Base-by-base conservation (phyloP, 2,113 vertebrate genomes). In the Ptilorrhoa leucosticta region DNA sequence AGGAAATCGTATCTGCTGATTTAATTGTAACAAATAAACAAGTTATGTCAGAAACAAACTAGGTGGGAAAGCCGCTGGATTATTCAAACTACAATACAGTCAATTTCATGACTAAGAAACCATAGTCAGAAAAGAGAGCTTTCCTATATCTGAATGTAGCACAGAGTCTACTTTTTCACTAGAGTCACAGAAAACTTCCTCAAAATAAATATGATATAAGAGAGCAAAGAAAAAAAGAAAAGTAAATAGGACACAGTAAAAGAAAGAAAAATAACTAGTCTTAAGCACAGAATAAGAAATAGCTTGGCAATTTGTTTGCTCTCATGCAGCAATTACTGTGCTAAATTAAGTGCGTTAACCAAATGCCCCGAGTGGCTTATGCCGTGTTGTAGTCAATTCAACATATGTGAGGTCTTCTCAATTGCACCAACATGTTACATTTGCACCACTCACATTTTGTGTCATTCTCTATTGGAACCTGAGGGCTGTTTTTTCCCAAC, bases 321-420 rank as follows among this genome's bases (percentile, higher is more conserved):
- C 42, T 96, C 89, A 85, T 90, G 50, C 40, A 87, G 91, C 68
- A 97, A 87, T 88, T 96, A 77, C 65, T 87, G 79, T 63, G 66
- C 80, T 90, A 95, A 95, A 94, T 94, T 95, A 94, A 94, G 87
- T 68, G n/a, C 3, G 7, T 93, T 94, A 94, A 84, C 61, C 75
- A 96, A 96, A 83, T 81, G 91, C 85, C 82, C 89, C 1, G 3
- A 87, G 79, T 89, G 93, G 83, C 90, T 93, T 79, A 58, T 92
- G 84, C 44, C 68, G 7, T 77, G 83, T 51, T 94, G 72, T 78
- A 80, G 84, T 84, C 88, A 93, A 45, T 89, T 96, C 90, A 87
- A 33, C 87, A 96, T 84, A 83, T 95, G 95, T 87, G 92, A 91
- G 84, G 66, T 91, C 94, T 94, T 94, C 88, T 93, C 79, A 91